Evolutionary conservation across 2,113 vertebrate species (phyloP), one percentile per base, ranked within the genome.

Genomic region (Stercorarius parasiticus): DNA sequence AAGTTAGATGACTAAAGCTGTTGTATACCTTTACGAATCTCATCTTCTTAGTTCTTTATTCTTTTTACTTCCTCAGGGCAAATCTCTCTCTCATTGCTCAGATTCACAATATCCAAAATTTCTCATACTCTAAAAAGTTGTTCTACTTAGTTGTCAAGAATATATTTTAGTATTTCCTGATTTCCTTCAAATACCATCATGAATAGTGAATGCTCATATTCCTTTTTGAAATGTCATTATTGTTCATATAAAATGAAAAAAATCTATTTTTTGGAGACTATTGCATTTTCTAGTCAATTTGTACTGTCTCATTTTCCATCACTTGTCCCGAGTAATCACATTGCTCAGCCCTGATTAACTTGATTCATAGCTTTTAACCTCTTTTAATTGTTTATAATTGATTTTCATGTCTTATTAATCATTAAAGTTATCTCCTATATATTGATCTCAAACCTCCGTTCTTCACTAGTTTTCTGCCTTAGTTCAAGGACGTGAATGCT

Each of bases 381-480:
- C 80, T 88, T 88, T 92, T 69, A 92, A 95, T 88, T 92, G 80
- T 73, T 92, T 86, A 29, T 21, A 79, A 90, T 84, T 86, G 14
- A 92, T 78, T 96, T 94, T 93, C 50, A 42, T 50, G 53, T 82
- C 40, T 59, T 65, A 50, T 34, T 92, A 90, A 72, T 77, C 34
- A 69, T 38, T 26, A 34, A 93, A 62, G 30, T 80, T 90, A 62
- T 67, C 25, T 74, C 55, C 67, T 80, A 29, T 45, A 43, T 49
- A 82, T 62, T 61, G 73, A 93, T n/a, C 62, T 87, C 36, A 66
- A 79, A 53, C 5, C 56, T 85, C 47, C 4, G 0, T 74, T 82
- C 66, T 65, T 87, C 27, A 23, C 25, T 69, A 26, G 19, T 88
- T 96, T 94, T 66, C 62, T 86, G 70, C 64, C 67, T 85, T 52